phyloP scores from a whole-genome alignment of 2,888 invertebrate genomes.

The Serripes groenlandicus region DNA sequence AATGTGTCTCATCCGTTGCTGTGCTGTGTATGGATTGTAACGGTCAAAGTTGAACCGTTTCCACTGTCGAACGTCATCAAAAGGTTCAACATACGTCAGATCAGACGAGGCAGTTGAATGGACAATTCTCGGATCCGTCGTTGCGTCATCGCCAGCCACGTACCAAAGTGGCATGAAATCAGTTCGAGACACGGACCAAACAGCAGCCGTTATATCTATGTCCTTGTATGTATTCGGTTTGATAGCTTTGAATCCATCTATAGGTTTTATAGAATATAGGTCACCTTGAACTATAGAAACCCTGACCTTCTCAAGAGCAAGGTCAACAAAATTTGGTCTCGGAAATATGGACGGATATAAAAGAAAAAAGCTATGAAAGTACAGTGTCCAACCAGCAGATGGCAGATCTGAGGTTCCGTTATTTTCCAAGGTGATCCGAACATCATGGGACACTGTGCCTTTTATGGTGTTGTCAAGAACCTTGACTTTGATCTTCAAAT shows the following conservation, averaged over 20 bases:
- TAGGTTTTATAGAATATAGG: slow-evolving; percentile 68
- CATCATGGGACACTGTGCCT: slow-evolving; percentile 43
- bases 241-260: slow-evolving; percentile 58
- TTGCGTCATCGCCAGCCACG: slow-evolving; percentile 44
- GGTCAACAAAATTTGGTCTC: slow-evolving; percentile 30
- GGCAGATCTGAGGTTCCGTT: slow-evolving; percentile 43
- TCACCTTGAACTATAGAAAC: slow-evolving; percentile 70
- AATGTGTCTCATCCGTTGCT: slow-evolving; percentile 48
- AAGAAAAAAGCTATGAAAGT: slow-evolving; percentile 77
- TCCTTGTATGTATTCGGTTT: slow-evolving; percentile 37
- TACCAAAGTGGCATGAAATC: slow-evolving; percentile 79
- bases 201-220: slow-evolving; percentile 49
- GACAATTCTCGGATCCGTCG: slow-evolving; percentile 65
- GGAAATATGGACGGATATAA: slow-evolving; percentile 73
- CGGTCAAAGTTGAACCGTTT: slow-evolving; percentile 69
- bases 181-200: slow-evolving; percentile 73
- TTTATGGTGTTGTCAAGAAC: slow-evolving; percentile 62
- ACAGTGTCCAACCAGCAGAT: slow-evolving; percentile 71
- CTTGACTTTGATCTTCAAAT: slow-evolving; percentile 44
- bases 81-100: slow-evolving; percentile 67
- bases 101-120: slow-evolving; percentile 64
- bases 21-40: slow-evolving; percentile 76
- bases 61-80: slow-evolving; percentile 73
- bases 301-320: slow-evolving; percentile 59
- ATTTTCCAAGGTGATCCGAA: slow-evolving; percentile 55